These are phyloP conservation scores for Atrina japonica DNA, from an alignment of 2,888 invertebrate species.

Conservation along the genomic window DNA sequence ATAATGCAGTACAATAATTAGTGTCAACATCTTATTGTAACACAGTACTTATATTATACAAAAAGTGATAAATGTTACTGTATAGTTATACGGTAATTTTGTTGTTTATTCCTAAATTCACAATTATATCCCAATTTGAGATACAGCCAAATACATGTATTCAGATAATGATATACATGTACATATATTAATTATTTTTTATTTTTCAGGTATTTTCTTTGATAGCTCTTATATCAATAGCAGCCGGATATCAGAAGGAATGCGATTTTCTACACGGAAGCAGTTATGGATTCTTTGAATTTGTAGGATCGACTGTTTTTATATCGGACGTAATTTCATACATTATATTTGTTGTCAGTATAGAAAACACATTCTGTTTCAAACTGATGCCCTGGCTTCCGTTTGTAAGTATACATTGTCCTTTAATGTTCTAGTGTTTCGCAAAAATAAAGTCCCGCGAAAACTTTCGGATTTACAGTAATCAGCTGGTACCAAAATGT, in stretches of 20 bases:
- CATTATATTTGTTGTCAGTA: constrained; percentile 23
- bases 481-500: no score
- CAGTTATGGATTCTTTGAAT: constrained; percentile 25
- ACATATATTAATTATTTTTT: not conserved
- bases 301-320: constrained; percentile 15
- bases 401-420: constrained; percentile 13
- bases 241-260: not conserved
- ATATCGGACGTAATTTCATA: constrained; percentile 7
- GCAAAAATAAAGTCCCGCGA: no score
- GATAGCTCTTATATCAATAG: constrained; percentile 15
- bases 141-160: no score
- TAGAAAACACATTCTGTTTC: constrained; percentile 16
- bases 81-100: no score
- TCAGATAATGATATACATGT: not conserved
- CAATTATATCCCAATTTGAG: no score
- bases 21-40: no score
- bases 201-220: constrained; percentile 20
- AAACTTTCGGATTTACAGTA: no score
- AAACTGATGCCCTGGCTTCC: constrained; percentile 18
- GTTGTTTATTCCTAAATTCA: no score
- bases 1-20: no score
- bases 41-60: no score
- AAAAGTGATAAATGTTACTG: no score
- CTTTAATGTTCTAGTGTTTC: not conserved
- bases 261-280: constrained; percentile 18